phyloP scores from a whole-genome alignment of 2,888 invertebrate species.

The Melinaea menophilus region DNA sequence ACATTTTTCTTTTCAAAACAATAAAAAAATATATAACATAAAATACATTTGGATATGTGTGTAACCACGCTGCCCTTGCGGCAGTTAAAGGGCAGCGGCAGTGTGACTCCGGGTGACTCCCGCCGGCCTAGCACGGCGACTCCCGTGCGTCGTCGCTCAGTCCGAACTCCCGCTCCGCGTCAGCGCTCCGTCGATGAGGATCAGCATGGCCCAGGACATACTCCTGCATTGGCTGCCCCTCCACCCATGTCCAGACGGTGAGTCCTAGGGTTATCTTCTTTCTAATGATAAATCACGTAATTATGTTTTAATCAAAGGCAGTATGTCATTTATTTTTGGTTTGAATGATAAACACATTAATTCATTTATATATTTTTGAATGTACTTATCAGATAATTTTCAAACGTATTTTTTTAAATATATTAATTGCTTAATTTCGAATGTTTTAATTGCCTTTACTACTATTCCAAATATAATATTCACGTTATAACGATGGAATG shows the following conservation, averaged over 20 bases:
- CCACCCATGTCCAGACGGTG: slow-evolving; percentile 85
- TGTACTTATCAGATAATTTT: too few species aligned
- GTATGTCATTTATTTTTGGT: too few species aligned
- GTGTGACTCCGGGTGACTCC: slow-evolving; percentile 75
- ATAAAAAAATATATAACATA: background rate
- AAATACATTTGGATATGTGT: slow-evolving; percentile 31
- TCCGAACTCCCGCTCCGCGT: slow-evolving; percentile 79
- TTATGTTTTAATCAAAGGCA: too few species aligned
- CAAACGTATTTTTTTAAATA: too few species aligned
- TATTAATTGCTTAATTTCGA: too few species aligned
- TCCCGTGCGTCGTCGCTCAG: slow-evolving; percentile 77
- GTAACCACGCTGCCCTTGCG: slow-evolving; percentile 75
- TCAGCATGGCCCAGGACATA: slow-evolving; percentile 51
- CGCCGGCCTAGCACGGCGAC: slow-evolving; percentile 81
- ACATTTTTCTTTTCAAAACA: background rate
- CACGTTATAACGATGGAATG: too few species aligned
- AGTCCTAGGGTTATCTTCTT: background rate
- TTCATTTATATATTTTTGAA: too few species aligned
- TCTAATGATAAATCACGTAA: background rate
- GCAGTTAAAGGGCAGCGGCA: slow-evolving; percentile 83
- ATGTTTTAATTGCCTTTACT: too few species aligned
- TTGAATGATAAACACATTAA: too few species aligned
- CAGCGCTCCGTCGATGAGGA: slow-evolving; percentile 93
- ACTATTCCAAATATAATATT: too few species aligned
- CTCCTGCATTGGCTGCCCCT: slow-evolving; percentile 82